Conservation (phyloP, 2,797 vertebrate genomes). For the Microcaecilia unicolor region DNA sequence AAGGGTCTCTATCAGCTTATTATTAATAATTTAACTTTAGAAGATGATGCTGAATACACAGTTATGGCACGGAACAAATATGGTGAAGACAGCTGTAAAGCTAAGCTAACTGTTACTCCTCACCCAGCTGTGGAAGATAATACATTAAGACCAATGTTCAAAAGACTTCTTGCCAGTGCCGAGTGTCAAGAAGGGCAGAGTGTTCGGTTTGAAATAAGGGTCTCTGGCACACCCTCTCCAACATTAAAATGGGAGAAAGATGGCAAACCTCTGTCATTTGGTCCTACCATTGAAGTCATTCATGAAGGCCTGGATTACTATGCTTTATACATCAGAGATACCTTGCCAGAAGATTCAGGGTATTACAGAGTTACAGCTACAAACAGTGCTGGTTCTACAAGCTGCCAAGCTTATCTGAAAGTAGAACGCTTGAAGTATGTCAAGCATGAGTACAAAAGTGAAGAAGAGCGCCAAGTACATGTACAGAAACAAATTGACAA, state of each 20-base stretch:
- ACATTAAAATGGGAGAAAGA: conserved; percentile 93
- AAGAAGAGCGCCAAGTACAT: conserved; percentile 66
- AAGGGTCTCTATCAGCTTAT: conserved; percentile 92
- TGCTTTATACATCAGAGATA: conserved; percentile 85
- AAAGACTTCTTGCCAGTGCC: conserved; percentile 87
- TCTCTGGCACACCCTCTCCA: conserved; percentile 79
- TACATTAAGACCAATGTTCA: conserved; percentile 96
- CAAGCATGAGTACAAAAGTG: conserved; percentile 74
- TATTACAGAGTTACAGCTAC: conserved; percentile 93
- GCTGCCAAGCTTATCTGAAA: conserved; percentile 89
- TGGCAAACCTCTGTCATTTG: conserved; percentile 77
- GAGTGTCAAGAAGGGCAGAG: conserved; percentile 91
- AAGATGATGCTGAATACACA: conserved; percentile 90
- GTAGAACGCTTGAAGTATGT: conserved; percentile 79
- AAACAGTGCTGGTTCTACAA: conserved; percentile 91
- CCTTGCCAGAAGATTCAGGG: conserved; percentile 88
- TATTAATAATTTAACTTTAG: conserved; percentile 69
- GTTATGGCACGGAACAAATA: conserved; percentile 88
- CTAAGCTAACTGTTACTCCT: conserved; percentile 78
- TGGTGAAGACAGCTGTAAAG: conserved; percentile 95
- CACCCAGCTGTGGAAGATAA: conserved; percentile 83
- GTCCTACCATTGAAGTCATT: conserved; percentile 86
- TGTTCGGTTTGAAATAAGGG: conserved; percentile 89
- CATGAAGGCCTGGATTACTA: conserved; percentile 97
- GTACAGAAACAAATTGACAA: conserved; percentile 80